Conservation (phyloP, 2,888 invertebrate species). For the Dryomyza anilis region DNA sequence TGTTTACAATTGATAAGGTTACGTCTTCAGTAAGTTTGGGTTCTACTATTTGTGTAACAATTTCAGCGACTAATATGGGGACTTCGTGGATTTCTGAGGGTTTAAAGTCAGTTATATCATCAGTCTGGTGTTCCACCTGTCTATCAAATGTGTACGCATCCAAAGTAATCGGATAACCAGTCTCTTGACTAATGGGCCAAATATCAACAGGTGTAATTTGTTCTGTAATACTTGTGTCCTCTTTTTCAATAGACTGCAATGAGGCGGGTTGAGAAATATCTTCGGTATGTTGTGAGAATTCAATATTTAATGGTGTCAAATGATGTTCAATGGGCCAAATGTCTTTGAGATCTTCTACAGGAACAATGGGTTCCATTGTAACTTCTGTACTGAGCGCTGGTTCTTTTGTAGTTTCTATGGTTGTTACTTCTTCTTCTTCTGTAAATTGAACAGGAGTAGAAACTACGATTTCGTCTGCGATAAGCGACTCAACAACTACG, state of each 20-base stretch:
- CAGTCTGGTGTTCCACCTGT: constrained; percentile 7
- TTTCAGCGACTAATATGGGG: no score
- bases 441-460: constrained; percentile 51
- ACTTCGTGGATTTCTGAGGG: constrained; percentile 10
- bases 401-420: constrained; percentile 3
- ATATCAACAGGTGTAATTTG: constrained; percentile 40
- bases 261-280: neutral
- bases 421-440: constrained; percentile 33
- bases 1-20: neutral
- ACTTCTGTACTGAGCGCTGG: constrained; percentile 30
- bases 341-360: constrained; percentile 54
- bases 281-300: constrained; percentile 47
- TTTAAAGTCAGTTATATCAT: constrained; percentile 14
- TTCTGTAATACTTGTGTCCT: neutral
- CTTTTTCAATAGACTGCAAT: neutral
- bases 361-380: constrained; percentile 34
- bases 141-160: constrained; percentile 52
- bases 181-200: constrained; percentile 56
- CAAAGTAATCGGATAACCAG: constrained; percentile 51
- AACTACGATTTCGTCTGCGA: constrained; percentile 42
- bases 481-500: constrained; percentile 52
- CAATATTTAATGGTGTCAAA: constrained; percentile 51
- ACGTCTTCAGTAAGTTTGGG: constrained; percentile 5
- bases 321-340: constrained; percentile 60
- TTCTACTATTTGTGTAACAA: constrained; percentile 20